These are phyloP conservation scores for Camponotus fellah DNA, from an alignment of 2,888 invertebrate species.

Conservation along the genomic window DNA sequence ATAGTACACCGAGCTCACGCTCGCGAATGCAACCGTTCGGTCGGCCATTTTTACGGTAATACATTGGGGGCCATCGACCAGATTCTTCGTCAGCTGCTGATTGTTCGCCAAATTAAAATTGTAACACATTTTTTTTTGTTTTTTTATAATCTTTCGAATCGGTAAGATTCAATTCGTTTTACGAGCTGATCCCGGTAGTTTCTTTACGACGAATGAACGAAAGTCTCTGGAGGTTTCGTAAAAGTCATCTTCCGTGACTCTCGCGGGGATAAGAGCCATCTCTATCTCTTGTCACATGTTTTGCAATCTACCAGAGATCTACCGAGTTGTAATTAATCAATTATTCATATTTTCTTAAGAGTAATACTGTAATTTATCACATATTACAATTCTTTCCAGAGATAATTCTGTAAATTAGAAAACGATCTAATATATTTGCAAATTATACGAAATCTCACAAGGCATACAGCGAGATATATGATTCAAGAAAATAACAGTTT, in stretches of 20 bases:
- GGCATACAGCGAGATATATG: background rate
- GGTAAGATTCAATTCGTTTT: constrained; percentile 58
- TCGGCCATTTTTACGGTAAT: constrained; percentile 57
- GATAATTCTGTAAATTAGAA: constrained; percentile 2
- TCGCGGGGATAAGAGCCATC: constrained; percentile 12
- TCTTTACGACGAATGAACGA: constrained; percentile 55
- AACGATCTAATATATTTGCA: background rate
- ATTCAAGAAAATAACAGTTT: constrained; percentile 1
- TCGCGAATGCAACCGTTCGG: constrained; percentile 61
- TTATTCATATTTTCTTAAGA: constrained; percentile 42
- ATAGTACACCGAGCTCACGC: constrained; percentile 62
- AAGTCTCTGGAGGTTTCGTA: constrained; percentile 68
- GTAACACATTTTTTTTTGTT: constrained; percentile 25
- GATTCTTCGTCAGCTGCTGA: background rate
- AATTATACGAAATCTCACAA: background rate
- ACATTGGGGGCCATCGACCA: constrained; percentile 18
- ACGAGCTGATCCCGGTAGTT: constrained; percentile 55
- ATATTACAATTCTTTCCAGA: background rate
- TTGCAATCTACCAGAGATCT: constrained; percentile 35
- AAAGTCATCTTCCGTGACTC: constrained; percentile 57
- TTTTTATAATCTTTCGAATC: constrained; percentile 16
- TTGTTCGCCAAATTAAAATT: constrained; percentile 30
- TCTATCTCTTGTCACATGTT: constrained; percentile 49
- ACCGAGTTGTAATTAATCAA: constrained; percentile 17
- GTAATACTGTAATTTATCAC: constrained; percentile 18